These are phyloP conservation scores for Okamejei kenojei DNA, from an alignment of 2,797 vertebrate genomes.

Conservation along the genomic window DNA sequence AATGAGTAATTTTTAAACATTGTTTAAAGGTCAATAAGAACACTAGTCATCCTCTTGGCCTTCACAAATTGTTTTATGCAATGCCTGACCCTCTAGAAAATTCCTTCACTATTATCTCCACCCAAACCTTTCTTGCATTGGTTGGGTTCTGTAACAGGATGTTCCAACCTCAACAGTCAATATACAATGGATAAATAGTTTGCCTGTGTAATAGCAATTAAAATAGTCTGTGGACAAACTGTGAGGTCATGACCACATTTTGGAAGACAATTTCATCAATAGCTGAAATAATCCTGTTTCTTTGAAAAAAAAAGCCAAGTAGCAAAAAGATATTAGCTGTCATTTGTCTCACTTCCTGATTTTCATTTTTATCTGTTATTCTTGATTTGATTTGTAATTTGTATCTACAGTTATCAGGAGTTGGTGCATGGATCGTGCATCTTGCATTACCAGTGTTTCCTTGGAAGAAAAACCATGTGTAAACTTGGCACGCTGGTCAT, in stretches of 20 bases:
- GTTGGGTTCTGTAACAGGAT: background rate
- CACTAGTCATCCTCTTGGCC: background rate
- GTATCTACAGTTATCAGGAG: background rate
- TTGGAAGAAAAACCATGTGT: background rate
- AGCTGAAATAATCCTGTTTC: background rate
- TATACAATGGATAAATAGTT: background rate
- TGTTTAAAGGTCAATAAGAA: background rate
- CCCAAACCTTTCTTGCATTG: background rate
- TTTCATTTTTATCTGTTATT: background rate
- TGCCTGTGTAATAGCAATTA: background rate
- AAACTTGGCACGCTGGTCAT: background rate
- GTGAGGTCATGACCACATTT: background rate
- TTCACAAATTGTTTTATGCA: background rate
- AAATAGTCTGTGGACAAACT: background rate
- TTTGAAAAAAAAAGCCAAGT: background rate
- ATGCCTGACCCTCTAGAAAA: background rate
- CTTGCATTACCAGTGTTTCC: background rate
- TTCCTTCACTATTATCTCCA: background rate
- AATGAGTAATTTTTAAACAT: background rate
- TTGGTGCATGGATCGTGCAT: background rate
- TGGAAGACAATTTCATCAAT: background rate
- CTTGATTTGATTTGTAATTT: background rate
- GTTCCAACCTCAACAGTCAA: background rate
- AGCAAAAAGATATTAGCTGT: background rate
- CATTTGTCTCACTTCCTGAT: constrained; percentile 6